phyloP scores from a whole-genome alignment of 2,113 vertebrate species.

The Sphyrna mokarran region DNA sequence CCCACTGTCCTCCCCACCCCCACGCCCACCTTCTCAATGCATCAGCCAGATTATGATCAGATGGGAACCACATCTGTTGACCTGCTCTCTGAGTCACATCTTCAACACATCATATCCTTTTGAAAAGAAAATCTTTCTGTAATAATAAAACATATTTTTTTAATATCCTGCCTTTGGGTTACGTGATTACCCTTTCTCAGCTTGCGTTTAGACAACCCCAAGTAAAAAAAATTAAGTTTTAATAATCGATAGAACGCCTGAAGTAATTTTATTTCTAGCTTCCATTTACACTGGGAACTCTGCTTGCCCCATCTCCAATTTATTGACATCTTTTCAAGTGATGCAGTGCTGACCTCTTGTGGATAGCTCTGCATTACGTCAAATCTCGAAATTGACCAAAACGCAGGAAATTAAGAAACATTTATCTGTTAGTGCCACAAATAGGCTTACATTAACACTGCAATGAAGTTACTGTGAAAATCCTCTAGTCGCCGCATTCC shows the following conservation, averaged over 20 bases:
- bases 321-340: neutral
- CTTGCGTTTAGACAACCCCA: neutral
- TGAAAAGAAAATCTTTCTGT: neutral
- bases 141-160: neutral
- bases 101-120: neutral
- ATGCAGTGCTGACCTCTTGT: slow-evolving; percentile 19
- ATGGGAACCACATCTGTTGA: neutral
- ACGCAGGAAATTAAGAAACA: neutral
- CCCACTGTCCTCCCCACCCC: neutral
- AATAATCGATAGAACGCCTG: neutral
- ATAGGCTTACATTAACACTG: too few relatives aligned
- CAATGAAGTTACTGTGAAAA: too few relatives aligned
- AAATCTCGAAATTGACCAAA: neutral
- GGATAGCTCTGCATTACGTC: neutral
- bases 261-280: neutral
- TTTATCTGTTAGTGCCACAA: too few relatives aligned
- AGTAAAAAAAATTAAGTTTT: neutral
- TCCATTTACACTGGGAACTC: too few relatives aligned
- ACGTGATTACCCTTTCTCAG: neutral
- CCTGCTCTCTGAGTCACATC: neutral
- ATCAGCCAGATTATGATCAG: neutral
- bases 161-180: neutral
- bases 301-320: neutral
- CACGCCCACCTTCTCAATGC: neutral
- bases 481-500: too few relatives aligned